Percentiles rank a stretch among this genome's conserved stretches.
These are phyloP conservation scores for Heteractis magnifica DNA, from an alignment of 92 coral and sea anemone species.

Conservation along the genomic window DNA sequence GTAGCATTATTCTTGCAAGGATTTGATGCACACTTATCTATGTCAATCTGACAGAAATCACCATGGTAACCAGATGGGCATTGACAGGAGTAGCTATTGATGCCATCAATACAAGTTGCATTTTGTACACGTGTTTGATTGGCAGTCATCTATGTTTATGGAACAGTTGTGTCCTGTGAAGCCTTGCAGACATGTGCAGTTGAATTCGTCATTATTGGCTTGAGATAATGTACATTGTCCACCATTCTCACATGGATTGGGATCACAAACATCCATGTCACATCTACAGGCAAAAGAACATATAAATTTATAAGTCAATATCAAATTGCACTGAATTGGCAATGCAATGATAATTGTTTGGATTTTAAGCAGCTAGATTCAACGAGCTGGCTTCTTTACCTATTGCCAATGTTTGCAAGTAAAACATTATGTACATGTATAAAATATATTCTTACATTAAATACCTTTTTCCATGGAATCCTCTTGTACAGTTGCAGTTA, in stretches of 20 bases:
- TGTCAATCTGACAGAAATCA: slow-evolving; percentile 62
- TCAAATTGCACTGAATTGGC: background rate
- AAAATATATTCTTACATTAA: too few species aligned
- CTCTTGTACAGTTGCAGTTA: slow-evolving; percentile 63
- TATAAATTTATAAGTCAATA: background rate
- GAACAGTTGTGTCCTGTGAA: slow-evolving; percentile 69
- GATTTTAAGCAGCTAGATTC: too few species aligned
- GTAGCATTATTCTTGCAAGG: slow-evolving; percentile 62
- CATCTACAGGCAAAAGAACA: slow-evolving; percentile 8
- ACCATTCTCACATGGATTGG: slow-evolving; percentile 57
- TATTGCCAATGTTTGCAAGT: background rate
- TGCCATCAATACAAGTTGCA: slow-evolving; percentile 66
- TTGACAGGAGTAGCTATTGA: slow-evolving; percentile 60
- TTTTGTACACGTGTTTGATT: slow-evolving; percentile 52
- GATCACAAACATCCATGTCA: slow-evolving; percentile 50
- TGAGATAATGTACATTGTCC: slow-evolving; percentile 47
- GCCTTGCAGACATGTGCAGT: slow-evolving; percentile 63
- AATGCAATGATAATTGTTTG: too few species aligned
- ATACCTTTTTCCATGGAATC: slow-evolving; percentile 56
- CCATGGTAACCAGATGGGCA: slow-evolving; percentile 68
- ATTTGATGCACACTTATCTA: slow-evolving; percentile 57
- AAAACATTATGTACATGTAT: background rate
- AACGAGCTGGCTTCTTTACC: too few species aligned
- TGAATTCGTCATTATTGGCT: slow-evolving; percentile 47
- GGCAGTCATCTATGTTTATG: slow-evolving; percentile 69